Evolutionary conservation across 2,113 vertebrate species (phyloP).

Genomic region (Trogon surrucura): DNA sequence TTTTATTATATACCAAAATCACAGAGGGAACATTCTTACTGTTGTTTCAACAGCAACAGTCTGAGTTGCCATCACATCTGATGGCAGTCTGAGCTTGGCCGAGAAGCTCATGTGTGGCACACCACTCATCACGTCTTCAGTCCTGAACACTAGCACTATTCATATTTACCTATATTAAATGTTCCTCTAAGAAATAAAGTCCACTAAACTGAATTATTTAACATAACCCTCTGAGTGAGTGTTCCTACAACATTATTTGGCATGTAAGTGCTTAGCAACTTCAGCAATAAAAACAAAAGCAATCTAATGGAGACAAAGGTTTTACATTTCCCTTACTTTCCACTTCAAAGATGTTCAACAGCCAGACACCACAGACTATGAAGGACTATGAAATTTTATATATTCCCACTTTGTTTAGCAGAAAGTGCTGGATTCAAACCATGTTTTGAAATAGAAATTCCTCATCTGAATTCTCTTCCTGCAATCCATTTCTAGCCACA

Average conservation of each 20-base stretch:
- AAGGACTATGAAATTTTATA: neutral
- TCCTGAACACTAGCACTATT: neutral
- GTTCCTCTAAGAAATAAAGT: neutral
- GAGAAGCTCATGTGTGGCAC: neutral
- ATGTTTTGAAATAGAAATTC: neutral
- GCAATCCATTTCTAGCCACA: neutral
- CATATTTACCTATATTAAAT: neutral
- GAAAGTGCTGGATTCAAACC: neutral
- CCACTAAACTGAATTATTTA: neutral
- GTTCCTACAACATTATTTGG: neutral
- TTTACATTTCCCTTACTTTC: neutral
- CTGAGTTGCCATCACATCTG: rapidly evolving
- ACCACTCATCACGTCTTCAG: neutral
- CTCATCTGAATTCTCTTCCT: neutral
- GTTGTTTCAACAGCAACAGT: neutral
- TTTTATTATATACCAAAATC: neutral
- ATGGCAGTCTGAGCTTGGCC: neutral
- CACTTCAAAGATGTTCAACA: neutral
- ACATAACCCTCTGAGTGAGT: neutral
- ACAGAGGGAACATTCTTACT: neutral
- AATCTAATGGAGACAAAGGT: neutral
- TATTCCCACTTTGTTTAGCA: neutral
- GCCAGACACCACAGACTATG: neutral
- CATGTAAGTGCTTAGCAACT: neutral
- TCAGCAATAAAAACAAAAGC: neutral